These are phyloP conservation scores for Drosophila mulleri DNA, from an alignment of 2,888 invertebrate genomes.

Conservation along the genomic window DNA sequence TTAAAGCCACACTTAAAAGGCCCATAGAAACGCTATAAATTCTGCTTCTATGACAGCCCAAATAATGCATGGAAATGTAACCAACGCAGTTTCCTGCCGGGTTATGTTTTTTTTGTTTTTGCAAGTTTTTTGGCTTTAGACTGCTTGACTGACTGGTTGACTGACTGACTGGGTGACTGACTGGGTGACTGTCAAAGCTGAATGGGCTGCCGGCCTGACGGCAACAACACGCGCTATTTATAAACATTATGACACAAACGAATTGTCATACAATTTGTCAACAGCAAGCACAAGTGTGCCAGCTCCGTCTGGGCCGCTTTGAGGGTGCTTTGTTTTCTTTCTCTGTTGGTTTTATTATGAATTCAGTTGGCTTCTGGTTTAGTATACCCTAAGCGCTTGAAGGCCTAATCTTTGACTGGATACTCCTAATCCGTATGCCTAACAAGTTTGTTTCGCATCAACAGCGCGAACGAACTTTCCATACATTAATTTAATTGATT, in stretches of 20 bases:
- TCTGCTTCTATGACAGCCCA: background rate
- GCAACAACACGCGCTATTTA: constrained; percentile 75
- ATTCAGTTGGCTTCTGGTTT: constrained; percentile 40
- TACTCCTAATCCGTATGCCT: constrained; percentile 23
- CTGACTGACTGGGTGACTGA: constrained; percentile 9
- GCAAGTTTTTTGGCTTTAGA: constrained; percentile 60
- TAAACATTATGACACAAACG: constrained; percentile 82
- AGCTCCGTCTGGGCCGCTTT: constrained; percentile 17
- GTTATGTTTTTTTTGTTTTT: constrained; percentile 59
- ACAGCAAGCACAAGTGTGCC: constrained; percentile 55
- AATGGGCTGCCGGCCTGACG: constrained; percentile 48
- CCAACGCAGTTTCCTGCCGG: constrained; percentile 13
- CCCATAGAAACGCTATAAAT: background rate
- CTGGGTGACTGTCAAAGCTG: constrained; percentile 43
- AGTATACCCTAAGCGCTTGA: constrained; percentile 42
- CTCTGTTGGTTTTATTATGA: constrained; percentile 28
- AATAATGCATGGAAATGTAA: constrained; percentile 10
- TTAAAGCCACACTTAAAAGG: background rate
- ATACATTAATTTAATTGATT: constrained; percentile 7
- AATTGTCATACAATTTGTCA: constrained; percentile 81
- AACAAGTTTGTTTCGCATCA: constrained; percentile 14
- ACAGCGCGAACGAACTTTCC: background rate
- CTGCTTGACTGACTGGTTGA: constrained; percentile 11
- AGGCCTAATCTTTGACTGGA: constrained; percentile 37
- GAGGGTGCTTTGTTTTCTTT: constrained; percentile 47